Evolutionary conservation across 2,888 invertebrate genomes (phyloP).

Genomic region (Lottia scabra): DNA sequence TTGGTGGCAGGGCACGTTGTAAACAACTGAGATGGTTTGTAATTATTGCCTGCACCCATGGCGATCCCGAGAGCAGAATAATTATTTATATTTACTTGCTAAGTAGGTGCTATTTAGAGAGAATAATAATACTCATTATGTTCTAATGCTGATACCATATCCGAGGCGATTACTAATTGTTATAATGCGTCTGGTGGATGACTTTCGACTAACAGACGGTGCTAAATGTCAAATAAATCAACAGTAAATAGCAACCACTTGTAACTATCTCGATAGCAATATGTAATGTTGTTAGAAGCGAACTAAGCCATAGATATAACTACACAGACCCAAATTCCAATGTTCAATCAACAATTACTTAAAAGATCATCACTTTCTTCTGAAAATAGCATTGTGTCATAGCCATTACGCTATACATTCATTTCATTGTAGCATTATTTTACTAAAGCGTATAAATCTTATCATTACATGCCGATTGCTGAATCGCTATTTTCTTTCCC

Average conservation of each 20-base stretch:
- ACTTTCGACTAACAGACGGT: neutral
- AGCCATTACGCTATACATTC: neutral
- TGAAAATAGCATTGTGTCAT: neutral
- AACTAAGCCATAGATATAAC: neutral
- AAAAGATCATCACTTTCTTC: neutral
- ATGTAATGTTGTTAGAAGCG: neutral
- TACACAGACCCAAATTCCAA: neutral
- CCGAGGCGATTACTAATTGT: too few relatives aligned
- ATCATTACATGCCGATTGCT: neutral
- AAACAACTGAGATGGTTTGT: too few relatives aligned
- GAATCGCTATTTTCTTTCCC: neutral
- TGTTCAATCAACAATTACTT: constrained; percentile 1
- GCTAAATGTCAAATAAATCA: constrained; percentile 2
- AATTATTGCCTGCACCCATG: too few relatives aligned
- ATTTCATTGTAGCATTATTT: neutral
- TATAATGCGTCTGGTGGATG: too few relatives aligned
- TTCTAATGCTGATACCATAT: too few relatives aligned
- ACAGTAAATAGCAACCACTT: neutral
- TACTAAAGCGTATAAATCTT: neutral
- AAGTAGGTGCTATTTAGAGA: too few relatives aligned
- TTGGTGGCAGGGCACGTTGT: too few relatives aligned
- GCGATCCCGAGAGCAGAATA: too few relatives aligned
- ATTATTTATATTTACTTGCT: too few relatives aligned
- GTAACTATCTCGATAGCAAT: neutral
- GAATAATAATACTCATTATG: too few relatives aligned